Evolutionary conservation across 2,797 vertebrate genomes (phyloP), one percentile per base, ranked within the genome.

Genomic region (Phoxinus dragarum): DNA sequence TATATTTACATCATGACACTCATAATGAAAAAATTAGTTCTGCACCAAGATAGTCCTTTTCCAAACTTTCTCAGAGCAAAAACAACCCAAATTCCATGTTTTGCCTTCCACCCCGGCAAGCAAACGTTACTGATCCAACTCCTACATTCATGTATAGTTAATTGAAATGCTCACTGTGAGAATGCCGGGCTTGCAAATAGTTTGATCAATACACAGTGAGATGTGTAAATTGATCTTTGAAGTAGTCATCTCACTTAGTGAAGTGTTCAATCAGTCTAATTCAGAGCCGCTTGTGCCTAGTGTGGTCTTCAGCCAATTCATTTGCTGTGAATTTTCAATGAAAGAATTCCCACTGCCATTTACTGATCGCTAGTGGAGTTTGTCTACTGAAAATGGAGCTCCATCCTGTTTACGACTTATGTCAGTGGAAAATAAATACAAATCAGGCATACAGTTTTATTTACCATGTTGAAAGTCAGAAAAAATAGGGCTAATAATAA

Each of bases 261-360:
- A 94, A 94, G 93, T 96, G 94, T 95, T 95, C 94, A 95, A 94
- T 96, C 94, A 95, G 94, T 89, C 88, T 95, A 94, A 96, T 96
- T 95, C 93, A 94, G 92, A 92, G 91, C 92, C 90, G 91, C 91
- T 92, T 90, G 93, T 93, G 94, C 93, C 91, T 91, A 87, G 91
- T 95, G 94, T 89, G 94, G 94, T 94, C 92, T 90, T 90, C 91
- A 92, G 92, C 91, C 94, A 89, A 95, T 95, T 95, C 93, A 95
- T 96, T 96, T 94, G 89, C 94, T 94, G 92, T 93, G 92, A 94
- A 94, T 93, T 94, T 94, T 92, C 93, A 95, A 95, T 95, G 94
- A 93, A 94, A 90, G 78, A 91, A 95, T 95, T 95, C 94, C 94
- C 94, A 94, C 90, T 91, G 88, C 92, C 92, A 93, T 92, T 93